A percentile compares a stretch with the other conserved stretches of the same genome.
Conservation (phyloP, 2,888 invertebrate species). For the Falcaria lacertinaria region DNA sequence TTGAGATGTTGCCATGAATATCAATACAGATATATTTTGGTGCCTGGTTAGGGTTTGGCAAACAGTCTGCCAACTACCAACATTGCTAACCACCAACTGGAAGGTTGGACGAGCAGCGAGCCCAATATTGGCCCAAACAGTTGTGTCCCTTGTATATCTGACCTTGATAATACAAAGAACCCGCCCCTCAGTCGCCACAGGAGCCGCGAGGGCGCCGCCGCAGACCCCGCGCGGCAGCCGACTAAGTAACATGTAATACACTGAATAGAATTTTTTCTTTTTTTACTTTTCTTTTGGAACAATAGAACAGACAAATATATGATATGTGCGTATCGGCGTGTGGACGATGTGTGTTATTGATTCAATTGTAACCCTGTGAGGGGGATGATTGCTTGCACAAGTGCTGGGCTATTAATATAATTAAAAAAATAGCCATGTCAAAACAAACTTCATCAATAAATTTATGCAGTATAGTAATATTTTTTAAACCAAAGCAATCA, state of each 20-base stretch:
- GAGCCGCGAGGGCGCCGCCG: conserved; percentile 45
- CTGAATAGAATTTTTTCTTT: conserved; percentile 61
- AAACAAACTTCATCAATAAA: too few species aligned
- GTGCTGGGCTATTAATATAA: too few species aligned
- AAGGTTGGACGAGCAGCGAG: not conserved
- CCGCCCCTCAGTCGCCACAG: conserved; percentile 48
- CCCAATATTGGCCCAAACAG: not conserved
- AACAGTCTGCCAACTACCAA: not conserved
- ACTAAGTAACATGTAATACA: conserved; percentile 71
- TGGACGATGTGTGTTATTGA: conserved; percentile 71
- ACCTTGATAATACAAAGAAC: conserved; percentile 26
- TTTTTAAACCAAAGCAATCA: not conserved
- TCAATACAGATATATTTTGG: too few species aligned
- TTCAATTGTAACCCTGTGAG: conserved; percentile 51
- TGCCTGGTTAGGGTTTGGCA: not conserved
- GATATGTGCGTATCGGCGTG: conserved; percentile 78
- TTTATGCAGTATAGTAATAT: not conserved
- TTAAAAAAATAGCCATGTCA: too few species aligned
- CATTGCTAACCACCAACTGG: not conserved
- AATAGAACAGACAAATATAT: conserved; percentile 68
- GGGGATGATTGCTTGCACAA: conserved; percentile 38
- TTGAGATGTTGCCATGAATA: too few species aligned
- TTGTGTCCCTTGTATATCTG: not conserved
- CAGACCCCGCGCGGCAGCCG: conserved; percentile 48
- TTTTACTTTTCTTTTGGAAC: conserved; percentile 63